Evolutionary conservation across 2,888 invertebrate species (phyloP), one percentile per base, ranked within the genome.

Genomic region (Trachelus stipa): DNA sequence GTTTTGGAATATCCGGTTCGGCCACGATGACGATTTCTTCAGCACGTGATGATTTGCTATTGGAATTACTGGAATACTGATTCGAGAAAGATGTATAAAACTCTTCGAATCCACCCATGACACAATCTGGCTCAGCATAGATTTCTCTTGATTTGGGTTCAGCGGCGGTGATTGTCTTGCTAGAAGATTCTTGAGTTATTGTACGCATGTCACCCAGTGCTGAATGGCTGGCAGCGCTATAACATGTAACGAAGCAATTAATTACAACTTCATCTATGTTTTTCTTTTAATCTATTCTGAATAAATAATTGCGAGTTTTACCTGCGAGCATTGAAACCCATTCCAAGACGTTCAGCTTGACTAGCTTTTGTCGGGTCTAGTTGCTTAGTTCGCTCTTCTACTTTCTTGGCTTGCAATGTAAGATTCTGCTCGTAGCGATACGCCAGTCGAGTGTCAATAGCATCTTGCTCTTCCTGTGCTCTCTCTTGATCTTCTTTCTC

Each of bases 311-410:
- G 31, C 31, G 71, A 12, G 4, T 83, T 89, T 89, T 90, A 94
- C 94, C 92, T 90, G 88, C 93, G 92, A 68, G 92, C 88, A 73
- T 93, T 93, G 86, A 95, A 95, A 80, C 97, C 98, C 97, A 99
- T 98, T 86, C 99, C 99, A 74, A 99, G 94, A 75, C 99, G 94
- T 92, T 99, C 98, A 87, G 96, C 93, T 91, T 98, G 97, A 83
- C 96, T 95, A 3, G 97, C 97, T 92, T 97, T 98, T 82, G 94
- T 94, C 0, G 97, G 96, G 92, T 98, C 96, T 79, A 94, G 91
- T 73, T 93, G 93, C 88, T 95, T 95, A 79, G 96, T 87, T 89
- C 95, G 94, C 78, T 96, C 95, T 85, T 96, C 96, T 81, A 96
- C 93, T 86, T 95, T 95, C 81, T 95, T 93, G 80, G 95, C 95